Evolutionary conservation across 2,113 vertebrate genomes (phyloP).

Genomic region (Meles meles): DNA sequence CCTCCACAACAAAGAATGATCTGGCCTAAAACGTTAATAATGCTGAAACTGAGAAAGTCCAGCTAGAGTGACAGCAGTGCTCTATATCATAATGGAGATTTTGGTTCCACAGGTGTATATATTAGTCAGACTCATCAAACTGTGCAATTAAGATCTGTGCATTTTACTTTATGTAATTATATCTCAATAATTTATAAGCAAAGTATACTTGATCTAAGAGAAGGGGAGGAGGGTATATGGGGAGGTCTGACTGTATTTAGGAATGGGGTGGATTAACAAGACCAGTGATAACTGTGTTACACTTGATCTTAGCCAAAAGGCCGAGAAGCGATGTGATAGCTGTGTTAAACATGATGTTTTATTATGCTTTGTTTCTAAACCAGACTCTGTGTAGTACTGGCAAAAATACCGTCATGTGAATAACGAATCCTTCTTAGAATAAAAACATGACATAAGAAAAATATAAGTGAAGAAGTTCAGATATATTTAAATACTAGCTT

Average conservation of each 20-base stretch:
- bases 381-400: neutral
- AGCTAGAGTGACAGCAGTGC: neutral
- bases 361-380: neutral
- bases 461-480: neutral
- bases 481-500: neutral
- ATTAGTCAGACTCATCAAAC: neutral
- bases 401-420: constrained; percentile 37
- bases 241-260: neutral
- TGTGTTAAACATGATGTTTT: neutral
- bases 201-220: constrained; percentile 7
- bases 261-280: neutral
- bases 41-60: neutral
- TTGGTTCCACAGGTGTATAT: neutral
- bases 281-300: neutral
- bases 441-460: neutral
- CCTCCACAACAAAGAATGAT: neutral
- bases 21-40: neutral
- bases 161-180: constrained; percentile 33
- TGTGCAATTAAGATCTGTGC: neutral
- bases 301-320: no score
- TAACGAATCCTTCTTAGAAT: neutral
- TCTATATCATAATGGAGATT: neutral
- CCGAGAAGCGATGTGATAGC: neutral
- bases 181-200: constrained; percentile 26
- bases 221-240: neutral